Conservation (phyloP, 2,888 invertebrate species). For the Drosophila hamatofila region DNA sequence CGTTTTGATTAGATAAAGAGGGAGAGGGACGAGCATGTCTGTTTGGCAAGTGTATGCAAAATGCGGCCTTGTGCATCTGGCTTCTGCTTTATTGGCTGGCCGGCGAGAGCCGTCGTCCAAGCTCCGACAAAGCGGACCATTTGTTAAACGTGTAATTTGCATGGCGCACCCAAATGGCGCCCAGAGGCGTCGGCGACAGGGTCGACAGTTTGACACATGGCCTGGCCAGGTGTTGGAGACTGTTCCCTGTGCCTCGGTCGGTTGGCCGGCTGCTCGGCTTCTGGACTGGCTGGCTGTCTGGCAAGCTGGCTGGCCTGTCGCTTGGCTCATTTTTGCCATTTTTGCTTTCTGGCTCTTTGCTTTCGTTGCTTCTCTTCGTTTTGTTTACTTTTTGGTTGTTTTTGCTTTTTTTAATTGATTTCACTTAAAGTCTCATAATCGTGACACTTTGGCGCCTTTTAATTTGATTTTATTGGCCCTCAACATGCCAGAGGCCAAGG, state of each 20-base stretch:
- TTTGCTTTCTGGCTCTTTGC: constrained; percentile 13
- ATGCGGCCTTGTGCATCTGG: constrained; percentile 2
- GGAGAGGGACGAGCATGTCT: no score
- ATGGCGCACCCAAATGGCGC: constrained; percentile 61
- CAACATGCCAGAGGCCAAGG: constrained; percentile 50
- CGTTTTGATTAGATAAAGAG: no score
- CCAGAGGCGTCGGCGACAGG: constrained; percentile 36
- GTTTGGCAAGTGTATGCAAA: constrained; percentile 11
- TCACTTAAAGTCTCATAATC: constrained; percentile 79
- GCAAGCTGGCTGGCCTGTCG: background rate
- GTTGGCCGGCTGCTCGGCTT: background rate
- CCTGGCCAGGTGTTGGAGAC: constrained; percentile 23
- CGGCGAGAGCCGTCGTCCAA: constrained; percentile 3
- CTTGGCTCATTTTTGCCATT: constrained; percentile 8
- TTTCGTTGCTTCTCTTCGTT: background rate
- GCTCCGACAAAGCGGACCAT: constrained; percentile 42
- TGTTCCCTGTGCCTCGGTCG: background rate
- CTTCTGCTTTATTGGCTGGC: constrained; percentile 5
- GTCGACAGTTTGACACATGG: constrained; percentile 69
- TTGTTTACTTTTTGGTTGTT: constrained; percentile 11
- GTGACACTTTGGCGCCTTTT: constrained; percentile 82
- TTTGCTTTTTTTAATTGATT: constrained; percentile 74
- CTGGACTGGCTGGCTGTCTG: no score
- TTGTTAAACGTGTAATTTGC: constrained; percentile 71
- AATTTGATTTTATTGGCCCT: constrained; percentile 80